Percentiles rank a stretch among this genome's conserved stretches.
phyloP scores from a whole-genome alignment of 2,888 invertebrate genomes.

The Fragum fragum region DNA sequence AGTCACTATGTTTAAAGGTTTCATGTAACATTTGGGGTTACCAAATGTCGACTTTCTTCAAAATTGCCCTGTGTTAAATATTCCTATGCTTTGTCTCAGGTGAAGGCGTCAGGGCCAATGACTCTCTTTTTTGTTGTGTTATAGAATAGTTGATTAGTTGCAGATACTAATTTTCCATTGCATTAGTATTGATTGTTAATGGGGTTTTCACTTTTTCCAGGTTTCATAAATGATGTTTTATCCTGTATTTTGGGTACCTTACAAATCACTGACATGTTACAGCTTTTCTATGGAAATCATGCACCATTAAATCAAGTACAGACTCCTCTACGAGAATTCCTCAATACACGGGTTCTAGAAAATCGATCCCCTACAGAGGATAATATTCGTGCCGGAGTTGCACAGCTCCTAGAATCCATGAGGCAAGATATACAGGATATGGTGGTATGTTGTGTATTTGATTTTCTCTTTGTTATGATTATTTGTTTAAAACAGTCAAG shows the following conservation, averaged over 20 bases:
- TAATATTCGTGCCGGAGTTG: constrained; percentile 87
- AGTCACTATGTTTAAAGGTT: too few relatives aligned
- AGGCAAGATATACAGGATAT: constrained; percentile 86
- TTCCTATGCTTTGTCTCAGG: too few relatives aligned
- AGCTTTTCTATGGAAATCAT: constrained; percentile 86
- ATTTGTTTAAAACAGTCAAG: too few relatives aligned
- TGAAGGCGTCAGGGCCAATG: too few relatives aligned
- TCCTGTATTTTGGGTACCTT: constrained; percentile 84
- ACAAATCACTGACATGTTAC: constrained; percentile 86
- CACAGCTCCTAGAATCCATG: constrained; percentile 87
- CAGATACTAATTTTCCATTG: too few relatives aligned
- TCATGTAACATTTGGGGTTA: too few relatives aligned
- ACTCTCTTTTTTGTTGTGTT: too few relatives aligned
- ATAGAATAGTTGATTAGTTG: too few relatives aligned
- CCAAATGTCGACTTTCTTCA: too few relatives aligned
- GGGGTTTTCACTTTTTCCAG: constrained; percentile 72
- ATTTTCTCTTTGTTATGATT: too few relatives aligned
- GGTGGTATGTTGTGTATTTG: constrained; percentile 86
- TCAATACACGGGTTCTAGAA: constrained; percentile 87
- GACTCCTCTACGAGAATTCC: constrained; percentile 87
- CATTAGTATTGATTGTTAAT: not conserved
- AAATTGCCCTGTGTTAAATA: too few relatives aligned
- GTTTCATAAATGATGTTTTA: constrained; percentile 82
- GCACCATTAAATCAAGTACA: constrained; percentile 87
- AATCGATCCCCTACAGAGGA: constrained; percentile 86